Evolutionary conservation across 2,888 invertebrate species (phyloP).

Genomic region (Nemotelus pantherinus): DNA sequence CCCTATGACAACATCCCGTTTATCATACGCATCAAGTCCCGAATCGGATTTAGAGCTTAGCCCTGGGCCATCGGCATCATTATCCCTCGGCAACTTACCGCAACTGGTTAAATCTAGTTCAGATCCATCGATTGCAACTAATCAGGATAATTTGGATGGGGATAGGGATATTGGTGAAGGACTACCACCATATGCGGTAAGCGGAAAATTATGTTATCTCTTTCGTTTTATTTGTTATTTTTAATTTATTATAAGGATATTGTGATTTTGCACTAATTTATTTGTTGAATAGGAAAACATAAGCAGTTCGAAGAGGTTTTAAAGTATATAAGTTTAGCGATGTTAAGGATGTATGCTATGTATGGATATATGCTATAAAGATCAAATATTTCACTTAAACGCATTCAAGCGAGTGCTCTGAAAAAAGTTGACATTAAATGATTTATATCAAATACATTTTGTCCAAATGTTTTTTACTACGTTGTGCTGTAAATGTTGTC

Average conservation of each 20-base stretch:
- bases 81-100: conserved; percentile 69
- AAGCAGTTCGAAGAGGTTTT: too few species aligned
- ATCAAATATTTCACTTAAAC: too few species aligned
- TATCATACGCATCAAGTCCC: conserved; percentile 95
- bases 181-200: conserved; percentile 86
- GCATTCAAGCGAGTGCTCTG: too few species aligned
- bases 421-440: too few species aligned
- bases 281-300: neutral
- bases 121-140: conserved; percentile 93
- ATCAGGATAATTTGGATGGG: conserved; percentile 83
- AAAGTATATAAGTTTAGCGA: too few species aligned
- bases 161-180: conserved; percentile 71
- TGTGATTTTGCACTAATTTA: neutral
- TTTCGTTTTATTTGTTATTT: conserved; percentile 25
- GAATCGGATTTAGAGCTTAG: conserved; percentile 94
- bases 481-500: too few species aligned
- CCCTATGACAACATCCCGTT: conserved; percentile 94
- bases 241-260: conserved; percentile 8
- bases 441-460: too few species aligned
- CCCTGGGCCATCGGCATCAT: conserved; percentile 73
- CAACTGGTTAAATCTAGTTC: conserved; percentile 85
- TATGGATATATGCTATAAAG: too few species aligned
- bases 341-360: too few species aligned
- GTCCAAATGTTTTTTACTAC: too few species aligned
- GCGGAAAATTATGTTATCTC: conserved; percentile 59